These are phyloP conservation scores for Dascillus cervinus DNA, from an alignment of 2,888 invertebrate species.

Conservation along the genomic window DNA sequence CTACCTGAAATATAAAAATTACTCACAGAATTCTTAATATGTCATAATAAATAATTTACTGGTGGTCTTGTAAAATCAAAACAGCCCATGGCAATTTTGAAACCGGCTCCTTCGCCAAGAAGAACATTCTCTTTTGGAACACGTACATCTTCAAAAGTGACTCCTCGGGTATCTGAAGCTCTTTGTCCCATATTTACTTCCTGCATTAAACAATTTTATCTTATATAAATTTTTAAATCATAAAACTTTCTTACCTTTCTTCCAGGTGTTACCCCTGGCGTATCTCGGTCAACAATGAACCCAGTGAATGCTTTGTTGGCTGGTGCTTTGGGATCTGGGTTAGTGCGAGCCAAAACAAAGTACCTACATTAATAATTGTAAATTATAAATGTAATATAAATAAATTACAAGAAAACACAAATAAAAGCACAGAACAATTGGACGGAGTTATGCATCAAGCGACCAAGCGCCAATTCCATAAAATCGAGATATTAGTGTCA, in stretches of 20 bases:
- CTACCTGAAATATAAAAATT: conserved; percentile 52
- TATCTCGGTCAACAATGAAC: conserved; percentile 90
- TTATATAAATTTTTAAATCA: conserved; percentile 11
- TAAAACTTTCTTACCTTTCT: conserved; percentile 60
- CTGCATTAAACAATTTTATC: conserved; percentile 33
- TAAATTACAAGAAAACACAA: too few relatives aligned
- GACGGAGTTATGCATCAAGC: too few relatives aligned
- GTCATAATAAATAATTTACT: background rate
- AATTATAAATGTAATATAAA: too few relatives aligned
- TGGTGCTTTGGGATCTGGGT: conserved; percentile 85
- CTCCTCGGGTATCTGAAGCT: conserved; percentile 89
- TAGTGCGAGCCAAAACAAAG: conserved; percentile 89
- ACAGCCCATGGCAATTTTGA: conserved; percentile 94
- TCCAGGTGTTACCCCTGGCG: conserved; percentile 79
- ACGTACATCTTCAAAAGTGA: conserved; percentile 95
- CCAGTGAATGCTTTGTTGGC: conserved; percentile 93
- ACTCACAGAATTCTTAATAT: conserved; percentile 1
- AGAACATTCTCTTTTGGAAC: conserved; percentile 93
- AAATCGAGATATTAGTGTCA: too few relatives aligned
- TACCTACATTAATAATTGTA: too few relatives aligned
- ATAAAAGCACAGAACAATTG: too few relatives aligned
- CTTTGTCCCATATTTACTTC: conserved; percentile 97
- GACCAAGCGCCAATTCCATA: too few relatives aligned
- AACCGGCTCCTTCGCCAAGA: conserved; percentile 83
- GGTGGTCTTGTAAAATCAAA: conserved; percentile 87